A percentile compares a stretch with the other conserved stretches of the same genome.
These are phyloP conservation scores for Drosophila cognata DNA, from an alignment of 2,888 invertebrate genomes.

Conservation along the genomic window DNA sequence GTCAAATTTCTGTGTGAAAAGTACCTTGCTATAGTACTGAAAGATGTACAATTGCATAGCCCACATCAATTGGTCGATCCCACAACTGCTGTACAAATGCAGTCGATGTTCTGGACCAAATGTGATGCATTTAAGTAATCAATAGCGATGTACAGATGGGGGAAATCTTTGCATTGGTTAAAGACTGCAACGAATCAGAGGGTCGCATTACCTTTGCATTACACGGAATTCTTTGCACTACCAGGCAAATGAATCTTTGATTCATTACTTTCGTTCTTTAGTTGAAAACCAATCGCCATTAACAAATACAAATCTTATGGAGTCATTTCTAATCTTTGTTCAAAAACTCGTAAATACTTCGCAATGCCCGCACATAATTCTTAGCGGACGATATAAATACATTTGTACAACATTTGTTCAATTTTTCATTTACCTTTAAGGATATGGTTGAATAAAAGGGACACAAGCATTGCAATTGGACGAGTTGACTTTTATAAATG, in stretches of 20 bases:
- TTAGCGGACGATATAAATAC: background rate
- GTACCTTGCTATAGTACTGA: no score
- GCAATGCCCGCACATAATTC: no score
- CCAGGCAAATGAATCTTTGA: background rate
- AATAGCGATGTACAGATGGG: no score
- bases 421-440: background rate
- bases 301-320: background rate
- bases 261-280: background rate
- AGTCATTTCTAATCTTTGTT: background rate
- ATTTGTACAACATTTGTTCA: background rate
- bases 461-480: conserved; percentile 9
- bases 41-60: no score
- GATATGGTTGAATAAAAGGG: background rate
- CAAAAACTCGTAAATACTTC: background rate
- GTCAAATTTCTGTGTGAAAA: no score
- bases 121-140: no score
- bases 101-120: no score
- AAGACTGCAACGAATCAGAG: no score
- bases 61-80: no score
- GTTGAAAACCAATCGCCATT: background rate
- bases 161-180: background rate
- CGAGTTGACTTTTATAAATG: conserved; percentile 70
- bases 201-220: no score
- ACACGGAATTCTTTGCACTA: no score
- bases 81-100: no score